Evolutionary conservation across 2,113 vertebrate genomes (phyloP), one percentile per base, ranked within the genome.

Genomic region (Pholis gunnellus): DNA sequence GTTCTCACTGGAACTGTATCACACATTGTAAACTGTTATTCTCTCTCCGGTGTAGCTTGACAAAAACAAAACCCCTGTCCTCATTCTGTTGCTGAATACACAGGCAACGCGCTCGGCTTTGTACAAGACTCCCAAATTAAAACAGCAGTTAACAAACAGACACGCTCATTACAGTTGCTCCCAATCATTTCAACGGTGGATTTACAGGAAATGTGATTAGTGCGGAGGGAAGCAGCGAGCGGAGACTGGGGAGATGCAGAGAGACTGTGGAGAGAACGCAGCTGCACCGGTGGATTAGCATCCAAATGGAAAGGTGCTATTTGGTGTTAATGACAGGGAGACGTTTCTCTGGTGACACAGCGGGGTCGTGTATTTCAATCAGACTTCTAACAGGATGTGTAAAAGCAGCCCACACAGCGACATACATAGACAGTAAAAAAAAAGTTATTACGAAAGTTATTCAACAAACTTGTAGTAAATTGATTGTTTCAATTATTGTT

Each of bases 131-230:
- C 44, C 38, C 73, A 66, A 87, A 88, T 88, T 73, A 78, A 91
- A 88, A 69, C 82, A 52, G 75, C 79, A 14, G 73, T 82, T 83
- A 87, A 75, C 66, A 82, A 89, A 88, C 73, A 80, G 6, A 77
- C 50, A 11, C 54, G 15, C 78, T 85, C 31, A 67, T 85, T 84
- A 59, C 18, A 31, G 44, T 50, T 78, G 44, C 65, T 79, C 75
- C 68, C 44, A 82, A 36, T 81, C 42, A 48, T 54, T 85, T 66
- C 59, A 60, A 18, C 78, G 29, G 50, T 40, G 79, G 63, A 74
- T 79, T 75, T 69, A 76, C 17, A n/a, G 77, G 56, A 77, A 83
- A 85, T 77, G 52, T 74, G 82, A 87, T 90, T 84, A 82, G 64
- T 56, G 68, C 38, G 4, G 67, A 78, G n/a, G 15, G 34, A 73